Percentiles rank a stretch among this genome's conserved stretches.
phyloP scores from a whole-genome alignment of 2,888 invertebrate genomes.

The Temnothorax unifasciatus region DNA sequence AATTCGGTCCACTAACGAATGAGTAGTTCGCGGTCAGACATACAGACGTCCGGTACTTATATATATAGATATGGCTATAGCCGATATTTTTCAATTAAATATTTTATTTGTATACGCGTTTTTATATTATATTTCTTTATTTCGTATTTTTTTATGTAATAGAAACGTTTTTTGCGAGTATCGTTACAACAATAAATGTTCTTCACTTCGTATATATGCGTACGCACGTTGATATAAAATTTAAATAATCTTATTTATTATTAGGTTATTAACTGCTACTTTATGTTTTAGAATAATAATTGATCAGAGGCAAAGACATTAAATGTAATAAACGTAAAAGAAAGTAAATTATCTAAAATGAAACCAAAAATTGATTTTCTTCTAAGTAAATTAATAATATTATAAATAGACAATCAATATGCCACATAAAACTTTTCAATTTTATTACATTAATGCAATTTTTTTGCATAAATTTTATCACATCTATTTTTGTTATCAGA shows the following conservation, averaged over 20 bases:
- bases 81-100: not conserved
- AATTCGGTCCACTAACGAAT: too few relatives aligned
- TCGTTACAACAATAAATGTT: not conserved
- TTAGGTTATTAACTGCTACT: not conserved
- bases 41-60: too few relatives aligned
- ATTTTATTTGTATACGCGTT: not conserved
- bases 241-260: conserved; percentile 9
- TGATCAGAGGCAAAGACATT: not conserved
- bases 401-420: not conserved
- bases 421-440: not conserved
- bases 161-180: not conserved
- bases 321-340: not conserved
- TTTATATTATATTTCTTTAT: not conserved
- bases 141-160: not conserved
- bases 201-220: not conserved
- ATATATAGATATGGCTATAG: too few relatives aligned
- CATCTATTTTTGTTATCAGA: not conserved
- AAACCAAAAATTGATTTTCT: not conserved
- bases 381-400: not conserved
- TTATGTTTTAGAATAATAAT: not conserved
- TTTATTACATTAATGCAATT: not conserved
- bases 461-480: not conserved
- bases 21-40: too few relatives aligned
- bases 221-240: not conserved
- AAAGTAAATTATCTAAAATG: not conserved